Evolutionary conservation across 2,888 invertebrate genomes (phyloP).

Genomic region (Epirrhoe tristata): DNA sequence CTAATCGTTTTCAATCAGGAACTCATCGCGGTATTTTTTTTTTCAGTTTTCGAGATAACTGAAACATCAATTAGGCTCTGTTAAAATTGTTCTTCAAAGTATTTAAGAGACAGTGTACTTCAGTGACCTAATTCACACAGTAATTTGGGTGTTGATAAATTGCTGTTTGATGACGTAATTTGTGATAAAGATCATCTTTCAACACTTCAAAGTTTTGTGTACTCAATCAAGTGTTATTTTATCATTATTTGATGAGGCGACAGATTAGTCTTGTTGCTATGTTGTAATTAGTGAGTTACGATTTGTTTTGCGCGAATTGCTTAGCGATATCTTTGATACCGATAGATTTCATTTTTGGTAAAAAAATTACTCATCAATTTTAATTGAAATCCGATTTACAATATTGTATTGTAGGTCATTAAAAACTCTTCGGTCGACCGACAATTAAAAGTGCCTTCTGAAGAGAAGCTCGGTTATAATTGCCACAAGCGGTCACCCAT

Average conservation of each 20-base stretch:
- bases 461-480: too few relatives aligned
- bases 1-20: slow-evolving; percentile 38
- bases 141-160: slow-evolving; percentile 32
- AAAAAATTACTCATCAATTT: not conserved
- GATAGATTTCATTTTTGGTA: not conserved
- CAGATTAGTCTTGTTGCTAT: slow-evolving; percentile 8
- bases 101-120: slow-evolving; percentile 8
- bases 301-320: slow-evolving; percentile 4
- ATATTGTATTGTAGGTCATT: too few relatives aligned
- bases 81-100: not conserved
- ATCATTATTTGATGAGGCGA: slow-evolving; percentile 7
- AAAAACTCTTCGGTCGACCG: too few relatives aligned
- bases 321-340: not conserved
- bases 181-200: slow-evolving; percentile 25
- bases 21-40: slow-evolving; percentile 27
- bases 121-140: slow-evolving; percentile 36
- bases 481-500: too few relatives aligned
- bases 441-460: too few relatives aligned
- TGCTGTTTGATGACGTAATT: slow-evolving; percentile 26
- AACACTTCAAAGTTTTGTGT: slow-evolving; percentile 20
- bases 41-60: not conserved
- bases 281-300: not conserved
- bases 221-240: slow-evolving; percentile 5
- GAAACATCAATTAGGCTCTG: not conserved
- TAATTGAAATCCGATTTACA: not conserved